phyloP scores from a whole-genome alignment of 1,140 invertebrate species.

The Drosophila bocqueti region DNA sequence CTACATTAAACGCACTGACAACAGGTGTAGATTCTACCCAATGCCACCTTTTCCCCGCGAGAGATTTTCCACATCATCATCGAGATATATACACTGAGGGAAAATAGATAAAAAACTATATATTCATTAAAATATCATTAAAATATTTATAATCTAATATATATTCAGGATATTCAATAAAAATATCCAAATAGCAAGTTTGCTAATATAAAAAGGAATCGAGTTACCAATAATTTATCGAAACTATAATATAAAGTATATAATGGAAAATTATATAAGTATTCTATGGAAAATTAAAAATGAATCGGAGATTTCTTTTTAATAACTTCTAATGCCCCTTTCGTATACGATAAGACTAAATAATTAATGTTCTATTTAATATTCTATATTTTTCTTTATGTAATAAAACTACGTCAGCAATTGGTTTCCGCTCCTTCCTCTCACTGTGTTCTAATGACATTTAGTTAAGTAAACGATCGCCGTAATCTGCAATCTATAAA shows the following conservation, averaged over 20 bases:
- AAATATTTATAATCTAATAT: too few species aligned
- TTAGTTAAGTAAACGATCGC: constrained; percentile 53
- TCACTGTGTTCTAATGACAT: constrained; percentile 28
- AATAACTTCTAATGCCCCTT: neutral
- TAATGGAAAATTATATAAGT: too few species aligned
- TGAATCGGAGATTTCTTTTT: too few species aligned
- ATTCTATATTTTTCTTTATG: neutral
- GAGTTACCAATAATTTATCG: too few species aligned
- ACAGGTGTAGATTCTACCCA: constrained; percentile 50
- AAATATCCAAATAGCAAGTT: too few species aligned
- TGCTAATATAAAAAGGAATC: too few species aligned
- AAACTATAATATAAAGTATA: too few species aligned
- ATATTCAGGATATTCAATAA: too few species aligned
- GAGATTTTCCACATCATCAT: constrained; percentile 33
- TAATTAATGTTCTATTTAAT: neutral
- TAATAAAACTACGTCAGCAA: constrained; percentile 30
- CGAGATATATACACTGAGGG: constrained; percentile 14
- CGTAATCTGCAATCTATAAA: constrained; percentile 36
- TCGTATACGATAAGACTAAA: neutral
- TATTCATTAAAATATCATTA: too few species aligned
- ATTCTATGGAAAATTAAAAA: too few species aligned
- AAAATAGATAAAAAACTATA: neutral
- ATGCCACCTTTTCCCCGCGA: neutral
- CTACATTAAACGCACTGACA: constrained; percentile 47
- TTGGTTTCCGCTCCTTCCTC: constrained; percentile 10